A percentile compares a stretch with the other conserved stretches of the same genome.
Evolutionary conservation across 2,797 vertebrate species (phyloP).

Genomic region (Cetoscarus ocellatus): DNA sequence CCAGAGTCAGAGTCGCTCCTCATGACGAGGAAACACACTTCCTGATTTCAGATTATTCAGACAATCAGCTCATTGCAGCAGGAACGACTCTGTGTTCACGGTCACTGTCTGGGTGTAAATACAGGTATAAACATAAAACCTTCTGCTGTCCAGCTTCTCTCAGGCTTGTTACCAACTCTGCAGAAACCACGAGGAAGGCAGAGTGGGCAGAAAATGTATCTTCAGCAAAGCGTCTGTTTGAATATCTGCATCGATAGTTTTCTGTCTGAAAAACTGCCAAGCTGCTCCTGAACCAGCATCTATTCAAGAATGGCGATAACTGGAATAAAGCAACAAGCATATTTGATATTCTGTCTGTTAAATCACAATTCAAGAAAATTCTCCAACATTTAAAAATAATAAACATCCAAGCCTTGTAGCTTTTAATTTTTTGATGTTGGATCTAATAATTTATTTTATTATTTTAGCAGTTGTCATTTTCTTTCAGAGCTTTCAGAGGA

Average conservation of each 20-base stretch:
- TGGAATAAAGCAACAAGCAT: too few relatives aligned
- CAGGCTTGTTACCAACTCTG: conserved; percentile 42
- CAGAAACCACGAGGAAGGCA: conserved; percentile 22
- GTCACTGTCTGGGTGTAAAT: conserved; percentile 14
- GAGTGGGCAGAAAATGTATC: conserved; percentile 26
- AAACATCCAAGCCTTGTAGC: too few relatives aligned
- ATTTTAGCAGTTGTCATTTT: too few relatives aligned
- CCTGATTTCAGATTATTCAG: conserved; percentile 18
- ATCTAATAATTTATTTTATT: too few relatives aligned
- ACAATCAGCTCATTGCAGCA: conserved; percentile 29
- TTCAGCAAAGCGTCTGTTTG: conserved; percentile 17
- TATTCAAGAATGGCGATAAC: too few relatives aligned
- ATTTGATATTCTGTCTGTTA: too few relatives aligned
- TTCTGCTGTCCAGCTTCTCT: conserved; percentile 38
- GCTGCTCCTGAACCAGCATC: conserved; percentile 13
- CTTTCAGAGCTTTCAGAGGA: too few relatives aligned
- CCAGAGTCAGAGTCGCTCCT: conserved; percentile 27
- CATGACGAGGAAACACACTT: conserved; percentile 34
- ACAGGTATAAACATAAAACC: conserved; percentile 16
- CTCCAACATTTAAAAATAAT: too few relatives aligned
- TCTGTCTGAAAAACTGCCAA: conserved; percentile 14
- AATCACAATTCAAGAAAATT: too few relatives aligned
- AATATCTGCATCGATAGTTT: conserved; percentile 5
- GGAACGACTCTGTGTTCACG: conserved; percentile 10
- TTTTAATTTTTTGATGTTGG: too few relatives aligned